These are phyloP conservation scores for Daboia siamensis DNA, from an alignment of 2,113 vertebrate genomes.

Conservation along the genomic window DNA sequence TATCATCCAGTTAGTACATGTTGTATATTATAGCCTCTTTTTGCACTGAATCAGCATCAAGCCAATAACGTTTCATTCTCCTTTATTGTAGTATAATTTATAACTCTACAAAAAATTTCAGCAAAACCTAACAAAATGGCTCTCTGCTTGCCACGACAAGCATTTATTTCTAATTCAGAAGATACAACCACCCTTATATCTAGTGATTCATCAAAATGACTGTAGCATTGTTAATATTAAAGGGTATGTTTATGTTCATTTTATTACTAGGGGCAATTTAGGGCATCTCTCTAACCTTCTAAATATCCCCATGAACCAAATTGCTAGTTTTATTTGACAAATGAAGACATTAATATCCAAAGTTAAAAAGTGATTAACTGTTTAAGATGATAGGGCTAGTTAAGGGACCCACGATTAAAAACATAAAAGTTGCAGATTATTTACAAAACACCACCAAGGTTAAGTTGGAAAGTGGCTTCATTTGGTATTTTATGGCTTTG, in stretches of 20 bases:
- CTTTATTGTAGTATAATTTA: not conserved
- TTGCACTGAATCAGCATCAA: slow-evolving; percentile 62
- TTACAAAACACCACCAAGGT: slow-evolving; percentile 20
- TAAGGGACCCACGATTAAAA: slow-evolving; percentile 47
- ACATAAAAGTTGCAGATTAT: not conserved
- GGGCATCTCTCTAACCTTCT: not conserved
- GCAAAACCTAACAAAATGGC: not conserved
- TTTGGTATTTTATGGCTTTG: not conserved
- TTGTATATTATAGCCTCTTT: slow-evolving; percentile 50
- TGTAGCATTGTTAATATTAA: not conserved
- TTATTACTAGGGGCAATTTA: slow-evolving; percentile 20
- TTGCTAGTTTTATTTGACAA: slow-evolving; percentile 21
- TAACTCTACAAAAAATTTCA: not conserved
- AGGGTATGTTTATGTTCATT: not conserved
- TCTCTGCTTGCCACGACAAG: slow-evolving; percentile 14
- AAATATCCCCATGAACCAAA: slow-evolving; percentile 22
- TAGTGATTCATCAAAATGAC: not conserved
- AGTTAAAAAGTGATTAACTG: slow-evolving; percentile 52
- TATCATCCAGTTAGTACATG: slow-evolving; percentile 15
- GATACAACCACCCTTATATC: not conserved
- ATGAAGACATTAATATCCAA: not conserved
- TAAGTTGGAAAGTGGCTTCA: slow-evolving; percentile 38
- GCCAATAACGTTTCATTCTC: not conserved
- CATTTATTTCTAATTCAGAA: not conserved
- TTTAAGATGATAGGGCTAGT: slow-evolving; percentile 23